These are phyloP conservation scores for Tolmerus cingulatus DNA, from an alignment of 2,888 invertebrate genomes.

Conservation along the genomic window DNA sequence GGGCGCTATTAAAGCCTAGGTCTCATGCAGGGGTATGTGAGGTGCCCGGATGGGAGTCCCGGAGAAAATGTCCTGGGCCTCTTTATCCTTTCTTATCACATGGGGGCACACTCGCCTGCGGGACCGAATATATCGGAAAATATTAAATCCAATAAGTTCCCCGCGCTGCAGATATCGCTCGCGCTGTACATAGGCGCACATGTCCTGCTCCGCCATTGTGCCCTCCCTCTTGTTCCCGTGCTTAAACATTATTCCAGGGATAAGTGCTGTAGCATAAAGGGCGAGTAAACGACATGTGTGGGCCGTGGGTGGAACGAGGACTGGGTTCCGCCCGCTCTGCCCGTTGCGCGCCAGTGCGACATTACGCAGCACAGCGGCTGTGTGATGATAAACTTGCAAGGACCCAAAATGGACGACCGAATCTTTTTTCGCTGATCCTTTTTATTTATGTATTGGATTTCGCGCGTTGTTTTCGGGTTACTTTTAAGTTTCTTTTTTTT, in stretches of 20 bases:
- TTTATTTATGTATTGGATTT: slow-evolving; percentile 40
- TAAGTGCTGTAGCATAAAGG: slow-evolving; percentile 39
- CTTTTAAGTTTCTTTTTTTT: neutral
- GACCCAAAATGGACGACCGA: slow-evolving; percentile 35
- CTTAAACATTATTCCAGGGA: slow-evolving; percentile 31
- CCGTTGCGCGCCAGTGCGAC: neutral
- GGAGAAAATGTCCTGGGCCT: slow-evolving; percentile 32
- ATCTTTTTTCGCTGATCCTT: slow-evolving; percentile 18
- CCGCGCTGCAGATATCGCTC: neutral
- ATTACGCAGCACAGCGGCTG: slow-evolving; percentile 29
- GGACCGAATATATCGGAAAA: slow-evolving; percentile 36
- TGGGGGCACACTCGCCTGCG: slow-evolving; percentile 29
- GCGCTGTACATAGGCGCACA: neutral
- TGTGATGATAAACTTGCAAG: slow-evolving; percentile 23
- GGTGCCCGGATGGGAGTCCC: neutral
- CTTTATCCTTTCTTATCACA: slow-evolving; percentile 36
- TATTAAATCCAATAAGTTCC: slow-evolving; percentile 40
- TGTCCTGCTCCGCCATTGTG: slow-evolving; percentile 1
- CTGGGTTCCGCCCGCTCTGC: neutral
- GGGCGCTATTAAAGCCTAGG: slow-evolving; percentile 1
- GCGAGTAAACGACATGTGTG: slow-evolving; percentile 26
- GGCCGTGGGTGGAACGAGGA: neutral
- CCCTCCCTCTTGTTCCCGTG: neutral
- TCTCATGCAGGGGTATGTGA: neutral
- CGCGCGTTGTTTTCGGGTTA: neutral